Evolutionary conservation across 2,888 invertebrate genomes (phyloP).

Genomic region (Cheilosia variabilis): DNA sequence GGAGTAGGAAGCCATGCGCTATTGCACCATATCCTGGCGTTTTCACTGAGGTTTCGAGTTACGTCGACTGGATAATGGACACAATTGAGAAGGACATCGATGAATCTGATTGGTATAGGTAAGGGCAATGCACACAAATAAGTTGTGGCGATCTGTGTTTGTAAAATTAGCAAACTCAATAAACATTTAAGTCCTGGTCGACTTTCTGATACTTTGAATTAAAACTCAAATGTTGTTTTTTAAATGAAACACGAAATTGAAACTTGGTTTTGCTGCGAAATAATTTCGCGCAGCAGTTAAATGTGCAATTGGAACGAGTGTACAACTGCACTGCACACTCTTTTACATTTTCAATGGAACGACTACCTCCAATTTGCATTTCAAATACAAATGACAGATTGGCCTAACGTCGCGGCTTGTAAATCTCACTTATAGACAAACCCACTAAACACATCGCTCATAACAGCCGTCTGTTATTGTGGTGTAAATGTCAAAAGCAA

Average conservation of each 20-base stretch:
- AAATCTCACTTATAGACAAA: conserved; percentile 6
- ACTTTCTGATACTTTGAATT: no score
- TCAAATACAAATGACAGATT: conserved; percentile 32
- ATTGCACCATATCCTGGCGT: conserved; percentile 83
- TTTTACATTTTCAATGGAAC: conserved; percentile 32
- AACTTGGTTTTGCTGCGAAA: no score
- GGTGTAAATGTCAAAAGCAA: conserved; percentile 66
- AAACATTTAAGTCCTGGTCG: no score
- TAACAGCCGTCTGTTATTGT: conserved; percentile 21
- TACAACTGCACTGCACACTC: not conserved
- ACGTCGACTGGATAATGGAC: conserved; percentile 81
- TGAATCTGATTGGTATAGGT: conserved; percentile 43
- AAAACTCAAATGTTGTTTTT: no score
- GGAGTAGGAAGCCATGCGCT: conserved; percentile 84
- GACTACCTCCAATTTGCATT: conserved; percentile 31
- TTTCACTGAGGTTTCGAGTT: conserved; percentile 83
- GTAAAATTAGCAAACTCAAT: no score
- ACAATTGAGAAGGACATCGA: conserved; percentile 77
- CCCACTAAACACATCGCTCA: conserved; percentile 36
- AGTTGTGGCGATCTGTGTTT: not conserved
- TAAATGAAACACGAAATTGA: no score
- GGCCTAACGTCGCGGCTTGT: conserved; percentile 10
- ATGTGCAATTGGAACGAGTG: no score
- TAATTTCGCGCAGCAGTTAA: no score
- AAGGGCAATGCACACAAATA: not conserved